Evolutionary conservation across 2,113 vertebrate genomes (phyloP).

Genomic region (Tringa solitaria): DNA sequence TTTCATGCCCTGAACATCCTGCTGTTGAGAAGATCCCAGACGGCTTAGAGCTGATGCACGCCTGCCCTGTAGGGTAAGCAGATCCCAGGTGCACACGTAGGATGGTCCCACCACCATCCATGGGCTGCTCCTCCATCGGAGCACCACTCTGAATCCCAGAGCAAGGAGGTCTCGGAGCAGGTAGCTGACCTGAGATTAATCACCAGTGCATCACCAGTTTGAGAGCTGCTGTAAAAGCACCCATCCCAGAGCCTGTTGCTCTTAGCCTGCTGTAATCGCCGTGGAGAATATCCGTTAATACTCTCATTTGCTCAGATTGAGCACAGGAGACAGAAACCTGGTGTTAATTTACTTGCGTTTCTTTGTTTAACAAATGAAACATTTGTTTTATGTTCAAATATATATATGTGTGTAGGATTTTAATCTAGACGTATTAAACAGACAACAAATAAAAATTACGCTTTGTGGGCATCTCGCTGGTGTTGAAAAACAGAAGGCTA

Average conservation of each 20-base stretch:
- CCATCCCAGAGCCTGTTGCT: neutral
- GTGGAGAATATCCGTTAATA: neutral
- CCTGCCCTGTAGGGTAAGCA: neutral
- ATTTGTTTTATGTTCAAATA: neutral
- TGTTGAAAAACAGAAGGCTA: slow-evolving; percentile 25
- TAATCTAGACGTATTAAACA: slow-evolving; percentile 28
- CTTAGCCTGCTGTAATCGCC: rapidly evolving
- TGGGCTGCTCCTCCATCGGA: rapidly evolving
- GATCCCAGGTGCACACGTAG: neutral
- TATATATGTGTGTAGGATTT: neutral
- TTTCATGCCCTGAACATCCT: neutral
- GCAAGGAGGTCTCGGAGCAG: neutral
- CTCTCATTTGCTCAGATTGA: neutral
- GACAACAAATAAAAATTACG: slow-evolving; percentile 9
- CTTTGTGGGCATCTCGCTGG: slow-evolving; percentile 23
- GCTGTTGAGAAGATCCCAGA: neutral
- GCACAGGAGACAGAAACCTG: neutral
- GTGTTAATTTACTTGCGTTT: slow-evolving; percentile 7
- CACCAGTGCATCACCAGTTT: neutral
- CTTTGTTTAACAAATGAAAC: slow-evolving; percentile 1
- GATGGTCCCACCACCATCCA: neutral
- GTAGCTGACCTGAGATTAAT: neutral
- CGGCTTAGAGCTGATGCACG: rapidly evolving
- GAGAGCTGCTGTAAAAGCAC: neutral
- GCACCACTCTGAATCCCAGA: neutral